Conservation (phyloP, 2,113 vertebrate species). For the Rhinopithecus roxellana region DNA sequence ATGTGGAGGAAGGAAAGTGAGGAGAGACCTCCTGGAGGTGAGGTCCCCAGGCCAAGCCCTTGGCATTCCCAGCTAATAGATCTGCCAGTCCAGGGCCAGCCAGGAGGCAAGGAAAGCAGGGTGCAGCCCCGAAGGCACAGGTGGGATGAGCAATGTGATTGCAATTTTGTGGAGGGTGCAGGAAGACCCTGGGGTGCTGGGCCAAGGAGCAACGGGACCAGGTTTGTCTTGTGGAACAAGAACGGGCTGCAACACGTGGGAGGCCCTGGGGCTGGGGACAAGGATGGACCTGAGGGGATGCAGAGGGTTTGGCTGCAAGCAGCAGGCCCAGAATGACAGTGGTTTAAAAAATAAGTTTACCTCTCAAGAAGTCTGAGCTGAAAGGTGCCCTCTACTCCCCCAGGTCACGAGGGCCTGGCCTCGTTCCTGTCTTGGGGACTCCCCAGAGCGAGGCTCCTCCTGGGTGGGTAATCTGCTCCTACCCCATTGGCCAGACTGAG, state of each 20-base stretch:
- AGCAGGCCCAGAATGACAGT: too few species aligned
- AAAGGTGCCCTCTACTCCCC: neutral
- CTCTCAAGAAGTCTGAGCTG: neutral
- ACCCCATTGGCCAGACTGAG: neutral
- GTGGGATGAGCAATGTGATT: accelerated
- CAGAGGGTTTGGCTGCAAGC: accelerated
- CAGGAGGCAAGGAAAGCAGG: too few species aligned
- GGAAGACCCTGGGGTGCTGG: neutral
- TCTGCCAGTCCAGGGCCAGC: neutral
- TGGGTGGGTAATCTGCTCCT: too few species aligned
- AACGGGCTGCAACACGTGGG: too few species aligned
- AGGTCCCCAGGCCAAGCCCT: neutral
- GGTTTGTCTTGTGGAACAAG: neutral
- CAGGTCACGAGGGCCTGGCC: accelerated
- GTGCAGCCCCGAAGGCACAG: accelerated
- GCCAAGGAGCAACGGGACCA: neutral
- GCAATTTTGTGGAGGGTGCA: too few species aligned
- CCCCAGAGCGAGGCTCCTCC: neutral
- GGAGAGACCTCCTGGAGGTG: too few species aligned
- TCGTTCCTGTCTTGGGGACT: accelerated
- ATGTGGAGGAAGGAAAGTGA: neutral
- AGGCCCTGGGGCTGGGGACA: too few species aligned
- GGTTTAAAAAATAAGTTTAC: too few species aligned
- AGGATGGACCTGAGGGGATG: neutral
- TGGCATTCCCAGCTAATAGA: neutral